A percentile compares a stretch with the other conserved stretches of the same genome.
phyloP scores from a whole-genome alignment of 2,888 invertebrate species.

The Callimorpha dominula region DNA sequence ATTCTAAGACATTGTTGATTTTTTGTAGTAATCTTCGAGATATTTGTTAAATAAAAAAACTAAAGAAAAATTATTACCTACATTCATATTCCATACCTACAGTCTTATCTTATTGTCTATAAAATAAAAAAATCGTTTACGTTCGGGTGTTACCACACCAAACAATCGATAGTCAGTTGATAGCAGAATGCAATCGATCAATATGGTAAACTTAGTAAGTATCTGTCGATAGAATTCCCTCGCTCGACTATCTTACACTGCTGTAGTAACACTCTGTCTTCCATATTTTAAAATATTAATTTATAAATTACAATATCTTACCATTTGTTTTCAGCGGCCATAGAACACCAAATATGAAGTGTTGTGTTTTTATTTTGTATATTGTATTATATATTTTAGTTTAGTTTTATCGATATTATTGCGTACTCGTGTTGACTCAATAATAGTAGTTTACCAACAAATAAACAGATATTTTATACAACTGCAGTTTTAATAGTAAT shows the following conservation, averaged over 20 bases:
- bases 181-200: background rate
- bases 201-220: background rate
- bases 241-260: background rate
- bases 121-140: background rate
- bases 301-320: slow-evolving; percentile 3
- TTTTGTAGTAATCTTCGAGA: slow-evolving; percentile 11
- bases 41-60: background rate
- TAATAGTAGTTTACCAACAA: slow-evolving; percentile 55
- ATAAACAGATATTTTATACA: slow-evolving; percentile 55
- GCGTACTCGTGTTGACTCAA: slow-evolving; percentile 47
- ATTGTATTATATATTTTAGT: slow-evolving; percentile 51
- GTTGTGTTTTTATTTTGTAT: slow-evolving; percentile 56
- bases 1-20: slow-evolving; percentile 40
- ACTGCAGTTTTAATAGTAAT: slow-evolving; percentile 17
- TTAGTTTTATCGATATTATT: slow-evolving; percentile 49
- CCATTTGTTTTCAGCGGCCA: slow-evolving; percentile 53
- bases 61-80: background rate
- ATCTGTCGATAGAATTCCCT: background rate
- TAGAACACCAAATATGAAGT: slow-evolving; percentile 64
- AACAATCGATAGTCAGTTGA: background rate
- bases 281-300: slow-evolving; percentile 14
- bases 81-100: background rate
- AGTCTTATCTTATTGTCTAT: no score
- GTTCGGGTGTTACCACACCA: background rate
- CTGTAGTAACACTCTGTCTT: slow-evolving; percentile 18